Evolutionary conservation across 2,797 vertebrate genomes (phyloP), one percentile per base, ranked within the genome.

Genomic region (Melopsittacus undulatus): DNA sequence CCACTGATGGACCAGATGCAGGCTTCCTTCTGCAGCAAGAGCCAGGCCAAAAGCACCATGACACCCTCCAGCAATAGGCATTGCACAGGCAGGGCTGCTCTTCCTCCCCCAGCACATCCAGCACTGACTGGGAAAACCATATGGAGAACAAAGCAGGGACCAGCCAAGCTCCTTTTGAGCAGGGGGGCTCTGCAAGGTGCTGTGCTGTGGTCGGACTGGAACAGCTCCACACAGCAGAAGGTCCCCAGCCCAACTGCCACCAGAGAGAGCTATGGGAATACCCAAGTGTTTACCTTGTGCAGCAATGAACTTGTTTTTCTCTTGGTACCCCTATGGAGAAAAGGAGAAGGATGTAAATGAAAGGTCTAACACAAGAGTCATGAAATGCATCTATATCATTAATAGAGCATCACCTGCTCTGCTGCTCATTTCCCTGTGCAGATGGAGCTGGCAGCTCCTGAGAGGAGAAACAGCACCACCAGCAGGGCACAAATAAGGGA

Each of bases 271-370:
- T 22, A 57, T 8, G 22, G 54, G 48, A 75, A 59, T 17, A 87
- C 22, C 8, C 0, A 7, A 42, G 4, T 46, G 4, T 64, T 97
- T 98, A 99, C 99, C 99, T 98, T 99, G 99, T 95, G 99, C 99
- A 89, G 99, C 99, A 96, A 99, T 99, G 95, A 99, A 99, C 97
- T 99, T 99, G 96, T 99, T 99, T 97, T 99, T 99, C 96, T 99
- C 99, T 97, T 99, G 99, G 98, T 99, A 99, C 83, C 99, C 99
- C 99, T 99, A 82, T 0, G 66, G 34, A 82, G 48, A 64, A 12
- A 85, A 89, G 16, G 76, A 72, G 40, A 57, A 61, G 3, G 56
- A 73, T 48, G 32, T 9, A 49, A 75, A 54, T 73, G 36, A 70
- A 19, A 69, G 62, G 11, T 66, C 57, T 48, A 48, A 76, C 11